A percentile compares a stretch with the other conserved stretches of the same genome.
Conservation (phyloP, 2,888 invertebrate genomes). For the Sphecodes monilicornis region DNA sequence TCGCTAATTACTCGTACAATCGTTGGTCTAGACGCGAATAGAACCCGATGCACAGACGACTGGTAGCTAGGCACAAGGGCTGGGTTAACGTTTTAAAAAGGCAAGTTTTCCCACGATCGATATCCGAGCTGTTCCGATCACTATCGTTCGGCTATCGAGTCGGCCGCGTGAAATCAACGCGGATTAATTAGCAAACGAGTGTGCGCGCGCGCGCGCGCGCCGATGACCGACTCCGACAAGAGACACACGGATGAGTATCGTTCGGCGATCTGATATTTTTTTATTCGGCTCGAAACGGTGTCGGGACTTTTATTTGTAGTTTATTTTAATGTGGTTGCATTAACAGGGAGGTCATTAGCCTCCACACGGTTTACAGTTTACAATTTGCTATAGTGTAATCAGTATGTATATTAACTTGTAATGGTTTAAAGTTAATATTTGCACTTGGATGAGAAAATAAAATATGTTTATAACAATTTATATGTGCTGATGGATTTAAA, state of each 20-base stretch:
- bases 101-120: neutral
- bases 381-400: no score
- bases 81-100: neutral
- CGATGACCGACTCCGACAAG: neutral
- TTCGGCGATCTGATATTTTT: neutral
- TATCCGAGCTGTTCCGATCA: neutral
- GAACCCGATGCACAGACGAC: neutral
- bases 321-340: no score
- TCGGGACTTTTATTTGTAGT: neutral
- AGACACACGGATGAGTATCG: neutral
- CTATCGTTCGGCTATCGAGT: neutral
- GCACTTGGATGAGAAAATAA: no score
- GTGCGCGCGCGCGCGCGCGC: no score
- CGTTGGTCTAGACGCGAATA: neutral
- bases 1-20: neutral
- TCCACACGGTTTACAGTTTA: no score
- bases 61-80: neutral
- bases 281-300: neutral
- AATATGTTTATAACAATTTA: no score
- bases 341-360: no score
- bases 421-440: no score
- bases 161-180: neutral
- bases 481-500: no score
- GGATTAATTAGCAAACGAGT: neutral
- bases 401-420: no score